phyloP scores from a whole-genome alignment of 1,140 invertebrate species.

The Papilio helenus region DNA sequence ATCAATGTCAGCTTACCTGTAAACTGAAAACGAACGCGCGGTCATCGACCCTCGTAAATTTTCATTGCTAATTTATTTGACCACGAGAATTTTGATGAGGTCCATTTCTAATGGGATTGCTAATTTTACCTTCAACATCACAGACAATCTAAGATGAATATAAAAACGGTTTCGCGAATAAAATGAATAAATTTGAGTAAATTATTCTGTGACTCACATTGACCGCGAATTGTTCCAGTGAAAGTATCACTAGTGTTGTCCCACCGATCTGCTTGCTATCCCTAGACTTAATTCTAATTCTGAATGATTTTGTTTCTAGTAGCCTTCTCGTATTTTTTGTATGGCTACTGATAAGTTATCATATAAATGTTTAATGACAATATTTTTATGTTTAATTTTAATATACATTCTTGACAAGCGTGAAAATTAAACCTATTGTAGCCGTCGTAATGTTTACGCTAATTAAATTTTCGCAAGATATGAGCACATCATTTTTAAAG shows the following conservation, averaged over 20 bases:
- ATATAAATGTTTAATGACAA: too few species aligned
- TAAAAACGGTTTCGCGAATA: conserved; percentile 6
- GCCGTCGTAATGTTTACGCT: not conserved
- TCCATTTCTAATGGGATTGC: not conserved
- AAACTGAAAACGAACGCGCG: not conserved
- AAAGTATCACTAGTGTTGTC: conserved; percentile 1
- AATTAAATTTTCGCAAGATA: conserved; percentile 1
- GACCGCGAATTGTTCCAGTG: not conserved
- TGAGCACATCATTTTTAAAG: not conserved
- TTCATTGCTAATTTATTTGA: not conserved
- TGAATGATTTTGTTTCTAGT: too few species aligned
- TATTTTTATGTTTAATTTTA: not conserved
- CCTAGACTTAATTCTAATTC: not conserved
- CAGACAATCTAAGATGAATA: not conserved
- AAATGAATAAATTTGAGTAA: conserved; percentile 18
- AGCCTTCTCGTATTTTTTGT: too few species aligned
- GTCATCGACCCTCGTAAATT: not conserved
- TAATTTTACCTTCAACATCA: not conserved
- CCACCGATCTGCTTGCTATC: not conserved
- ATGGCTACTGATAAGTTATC: too few species aligned
- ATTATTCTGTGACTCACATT: conserved; percentile 17
- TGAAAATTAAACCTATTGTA: not conserved
- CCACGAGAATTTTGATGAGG: not conserved
- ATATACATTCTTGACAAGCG: not conserved
- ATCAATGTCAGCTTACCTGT: too few species aligned